These are phyloP conservation scores for Hydractinia symbiolongicarpus DNA, from an alignment of 30 jellyfish, hydroid and myxozoan genomes.

Conservation along the genomic window DNA sequence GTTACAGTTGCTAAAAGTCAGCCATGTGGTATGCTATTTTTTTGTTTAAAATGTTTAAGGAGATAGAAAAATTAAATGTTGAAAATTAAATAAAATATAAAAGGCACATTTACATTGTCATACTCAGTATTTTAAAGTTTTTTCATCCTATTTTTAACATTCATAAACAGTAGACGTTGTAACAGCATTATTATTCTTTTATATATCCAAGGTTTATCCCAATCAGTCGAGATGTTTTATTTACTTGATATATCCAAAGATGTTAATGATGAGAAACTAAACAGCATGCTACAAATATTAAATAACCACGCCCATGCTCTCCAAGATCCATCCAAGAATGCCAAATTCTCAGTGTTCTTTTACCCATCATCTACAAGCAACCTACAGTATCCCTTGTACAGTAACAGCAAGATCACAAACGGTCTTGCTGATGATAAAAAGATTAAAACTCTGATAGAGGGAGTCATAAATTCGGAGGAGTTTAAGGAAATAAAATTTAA, in stretches of 20 bases:
- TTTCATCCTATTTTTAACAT: too few relatives aligned
- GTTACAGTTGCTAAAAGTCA: conserved; percentile 20
- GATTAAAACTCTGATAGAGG: background rate
- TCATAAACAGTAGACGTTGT: too few relatives aligned
- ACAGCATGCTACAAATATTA: conserved; percentile 5
- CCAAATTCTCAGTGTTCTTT: background rate
- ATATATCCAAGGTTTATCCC: conserved; percentile 14
- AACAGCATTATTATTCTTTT: too few relatives aligned
- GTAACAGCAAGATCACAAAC: too few relatives aligned
- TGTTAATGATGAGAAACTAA: background rate
- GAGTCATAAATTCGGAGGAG: background rate
- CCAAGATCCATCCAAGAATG: background rate
- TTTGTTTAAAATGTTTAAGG: too few relatives aligned
- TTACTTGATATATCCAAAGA: conserved; percentile 22
- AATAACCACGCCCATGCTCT: background rate
- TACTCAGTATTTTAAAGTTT: too few relatives aligned
- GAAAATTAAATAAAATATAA: too few relatives aligned
- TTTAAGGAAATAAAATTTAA: background rate
- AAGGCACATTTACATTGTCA: too few relatives aligned
- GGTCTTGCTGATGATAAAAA: background rate
- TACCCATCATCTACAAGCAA: background rate
- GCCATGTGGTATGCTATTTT: conserved; percentile 58
- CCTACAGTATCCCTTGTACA: too few relatives aligned
- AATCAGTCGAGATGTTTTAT: conserved; percentile 1
- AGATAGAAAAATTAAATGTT: too few relatives aligned